Evolutionary conservation across 2,797 vertebrate species (phyloP).

Genomic region (Synaphobranchus kaupii): DNA sequence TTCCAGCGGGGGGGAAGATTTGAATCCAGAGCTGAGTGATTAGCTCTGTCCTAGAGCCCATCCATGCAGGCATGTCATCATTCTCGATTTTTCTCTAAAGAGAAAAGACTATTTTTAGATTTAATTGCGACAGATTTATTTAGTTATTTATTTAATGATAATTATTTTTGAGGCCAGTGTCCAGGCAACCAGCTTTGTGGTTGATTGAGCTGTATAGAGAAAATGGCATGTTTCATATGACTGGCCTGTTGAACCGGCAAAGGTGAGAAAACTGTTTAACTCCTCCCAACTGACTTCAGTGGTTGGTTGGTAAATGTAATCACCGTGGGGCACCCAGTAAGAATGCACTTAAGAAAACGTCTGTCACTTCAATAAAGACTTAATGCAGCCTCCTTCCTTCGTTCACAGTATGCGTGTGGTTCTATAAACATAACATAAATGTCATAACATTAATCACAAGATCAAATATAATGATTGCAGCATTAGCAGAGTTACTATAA

Average conservation of each 20-base stretch:
- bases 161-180: neutral
- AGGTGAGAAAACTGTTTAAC: too few species aligned
- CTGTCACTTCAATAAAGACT: too few species aligned
- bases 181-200: neutral
- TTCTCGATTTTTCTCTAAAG: neutral
- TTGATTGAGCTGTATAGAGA: neutral
- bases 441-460: too few species aligned
- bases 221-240: neutral
- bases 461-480: too few species aligned
- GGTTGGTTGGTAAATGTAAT: too few species aligned
- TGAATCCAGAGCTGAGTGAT: neutral
- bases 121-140: neutral
- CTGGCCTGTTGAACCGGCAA: neutral
- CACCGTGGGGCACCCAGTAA: too few species aligned
- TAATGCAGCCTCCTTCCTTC: too few species aligned
- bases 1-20: neutral
- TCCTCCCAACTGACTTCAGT: too few species aligned
- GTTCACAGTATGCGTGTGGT: too few species aligned
- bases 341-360: too few species aligned
- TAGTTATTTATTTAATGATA: neutral
- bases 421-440: too few species aligned
- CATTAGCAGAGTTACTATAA: too few species aligned
- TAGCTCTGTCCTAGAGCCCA: neutral
- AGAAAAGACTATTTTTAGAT: neutral
- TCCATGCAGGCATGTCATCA: neutral